Base-by-base conservation (phyloP, 2,888 invertebrate species). In the Lepidocyrtoides sp. region DNA sequence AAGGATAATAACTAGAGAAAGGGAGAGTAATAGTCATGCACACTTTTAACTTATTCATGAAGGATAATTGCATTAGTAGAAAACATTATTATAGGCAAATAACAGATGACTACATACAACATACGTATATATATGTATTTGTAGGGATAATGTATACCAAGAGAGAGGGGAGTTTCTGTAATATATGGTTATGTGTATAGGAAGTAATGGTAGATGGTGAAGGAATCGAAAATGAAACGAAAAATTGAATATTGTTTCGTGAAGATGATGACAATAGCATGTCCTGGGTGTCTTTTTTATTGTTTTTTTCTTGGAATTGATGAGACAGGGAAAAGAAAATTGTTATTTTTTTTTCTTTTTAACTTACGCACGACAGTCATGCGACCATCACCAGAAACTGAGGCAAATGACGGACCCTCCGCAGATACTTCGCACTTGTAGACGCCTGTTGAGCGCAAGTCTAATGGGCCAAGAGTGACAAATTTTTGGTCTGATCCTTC, bases 301-400 rank as follows among this genome's bases (percentile, higher is more conserved):
- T 57, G 5, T 57, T 57, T 20, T 57, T 57, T 57, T 57, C 57
- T 20, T 57, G 57, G 17, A 5, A 20, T 20, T 29, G 29, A n/a
- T n/a, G 32, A 5, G 29, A 29, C 5, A 72, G 32, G 36, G 8
- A 66, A 72, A 29, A 51, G 10, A 66, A 87, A 29, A 51, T 60
- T 5, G 23, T 60, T 60, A 17, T 17, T 17, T 87, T 63, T 77
- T 32, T n/a, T n/a, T n/a, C n/a, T n/a, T n/a, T n/a, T n/a, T n/a
- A 41, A 97, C 97, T 97, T 96, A 97, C 97, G 97, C 94, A 97
- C 97, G 94, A 97, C 97, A 96, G 97, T 97, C 97, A 97, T 97
- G 94, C 97, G 96, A 44, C 97, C 97, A 95, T 97, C 97, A 77
- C 96, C 97, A 93, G 97, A 97, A 0, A 97, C 97, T 8, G 97